Base-by-base conservation (phyloP, 2,113 vertebrate genomes). In the Phrynosoma platyrhinos region DNA sequence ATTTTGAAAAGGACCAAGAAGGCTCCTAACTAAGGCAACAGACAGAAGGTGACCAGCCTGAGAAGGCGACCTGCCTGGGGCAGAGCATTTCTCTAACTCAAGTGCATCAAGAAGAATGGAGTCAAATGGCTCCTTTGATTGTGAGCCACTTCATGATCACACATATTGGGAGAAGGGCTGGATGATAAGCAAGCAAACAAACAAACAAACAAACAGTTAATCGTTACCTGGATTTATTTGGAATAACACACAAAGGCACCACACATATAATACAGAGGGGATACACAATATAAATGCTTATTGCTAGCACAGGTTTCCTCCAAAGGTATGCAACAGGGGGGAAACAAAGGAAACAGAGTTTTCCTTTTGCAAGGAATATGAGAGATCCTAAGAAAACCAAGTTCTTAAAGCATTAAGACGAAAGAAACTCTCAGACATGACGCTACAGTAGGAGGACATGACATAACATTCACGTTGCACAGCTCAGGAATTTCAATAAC, bases 261-360 rank as follows among this genome's bases (percentile, higher is more conserved):
- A 95, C 88, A 18, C 93, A 90, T 85, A 88, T 82, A 88, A 92
- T 93, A 95, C 92, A 95, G 85, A 95, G 89, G 92, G 90, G 58
- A 62, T 96, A 97, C 94, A 96, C 32, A 93, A 91, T 95, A 96
- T 96, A 96, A 96, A 97, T 96, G 95, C 92, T 94, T 95, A 94
- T 95, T 95, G 95, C 95, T 95, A 97, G 95, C 94, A 96, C 93
- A 95, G 91, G 92, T 90, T 92, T 95, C 95, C 94, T 95, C 90
- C 7, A 52, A 88, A 94, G 90, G 95, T 95, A 96, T 94, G 94
- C 94, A 95, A 88, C 91, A 92, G 84, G 92, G 55, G 55, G 10
- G 14, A 58, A 55, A 16, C 10, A 95, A 68, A 93, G 93, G 92
- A 93, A 94, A 94, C 92, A 93, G 93, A 5, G 91, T 94, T 47